These are phyloP conservation scores for Patagioenas fasciata DNA, from an alignment of 2,113 vertebrate genomes.

Conservation along the genomic window DNA sequence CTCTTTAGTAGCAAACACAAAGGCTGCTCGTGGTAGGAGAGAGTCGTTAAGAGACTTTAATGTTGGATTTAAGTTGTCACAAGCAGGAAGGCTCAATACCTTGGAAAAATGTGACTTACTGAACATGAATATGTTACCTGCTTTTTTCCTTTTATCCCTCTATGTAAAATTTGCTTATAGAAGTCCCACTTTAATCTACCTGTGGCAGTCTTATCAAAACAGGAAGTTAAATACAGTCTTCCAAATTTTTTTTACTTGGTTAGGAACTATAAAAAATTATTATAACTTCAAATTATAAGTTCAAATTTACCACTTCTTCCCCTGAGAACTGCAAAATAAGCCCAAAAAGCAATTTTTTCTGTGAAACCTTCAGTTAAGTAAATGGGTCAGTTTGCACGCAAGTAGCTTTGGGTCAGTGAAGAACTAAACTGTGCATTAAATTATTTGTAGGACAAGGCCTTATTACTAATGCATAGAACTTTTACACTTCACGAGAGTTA, in stretches of 20 bases:
- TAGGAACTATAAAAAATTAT: neutral
- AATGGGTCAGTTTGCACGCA: neutral
- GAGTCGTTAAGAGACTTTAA: neutral
- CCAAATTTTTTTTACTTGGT: neutral
- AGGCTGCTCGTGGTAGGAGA: neutral
- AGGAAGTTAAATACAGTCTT: neutral
- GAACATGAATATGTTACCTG: neutral
- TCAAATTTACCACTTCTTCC: neutral
- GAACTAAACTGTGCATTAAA: neutral
- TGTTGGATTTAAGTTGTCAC: neutral
- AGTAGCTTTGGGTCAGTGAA: neutral
- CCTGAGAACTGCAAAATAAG: neutral
- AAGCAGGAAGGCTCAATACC: neutral
- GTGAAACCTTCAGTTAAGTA: neutral
- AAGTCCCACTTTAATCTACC: neutral
- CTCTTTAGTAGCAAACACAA: neutral
- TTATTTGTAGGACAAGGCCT: neutral
- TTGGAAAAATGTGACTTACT: neutral
- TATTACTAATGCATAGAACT: neutral
- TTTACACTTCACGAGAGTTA: neutral
- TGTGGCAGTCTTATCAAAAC: neutral
- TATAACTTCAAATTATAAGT: neutral
- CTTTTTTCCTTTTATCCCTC: neutral
- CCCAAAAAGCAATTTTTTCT: neutral
- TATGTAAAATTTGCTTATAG: neutral